Base-by-base conservation (phyloP, 2,888 invertebrate species). In the Oscheius sp. region DNA sequence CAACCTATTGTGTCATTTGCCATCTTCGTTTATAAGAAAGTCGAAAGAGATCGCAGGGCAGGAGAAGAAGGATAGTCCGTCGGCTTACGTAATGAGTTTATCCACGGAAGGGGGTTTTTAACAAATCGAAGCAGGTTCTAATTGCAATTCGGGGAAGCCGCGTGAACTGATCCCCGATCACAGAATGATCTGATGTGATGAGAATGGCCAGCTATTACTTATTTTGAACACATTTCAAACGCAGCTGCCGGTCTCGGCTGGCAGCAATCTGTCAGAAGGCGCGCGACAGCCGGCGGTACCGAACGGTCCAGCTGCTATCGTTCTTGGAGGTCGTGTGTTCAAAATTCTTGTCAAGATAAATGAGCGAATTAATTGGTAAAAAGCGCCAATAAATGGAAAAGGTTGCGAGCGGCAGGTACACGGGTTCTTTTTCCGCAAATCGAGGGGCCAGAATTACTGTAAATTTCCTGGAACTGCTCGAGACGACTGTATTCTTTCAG, bases 181-280 rank as follows among this genome's bases (percentile, higher is more conserved):
- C 55, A 55, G 55, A 55, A 55, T 13, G 25, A 55, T 55, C 55
- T 13, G 55, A 23, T 23, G 13, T 7, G n/a, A 18, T 5, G 5
- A 13, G 25, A 55, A 9, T 21, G n/a, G 29, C n/a, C 59, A 45
- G 41, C 13, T 9, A 35, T 35, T 35, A 35, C 35, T 35, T 35
- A 35, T 35, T 35, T 35, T 9, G 35, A 35, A 35, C 35, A 35
- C 63, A 63, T 63, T 63, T 63, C 45, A 63, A 63, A 63, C 52
- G 66, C 66, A 66, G 66, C 66, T 66, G 66, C 66, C 66, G 52
- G 52, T 66, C 66, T 52, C 66, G 66, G 52, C 66, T 66, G 66
- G 66, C 66, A 66, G 66, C 66, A 66, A 66, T 66, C 66, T 52
- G 66, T 66, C 66, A 66, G 66, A 66, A 66, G 13, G 7, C 52